Base-by-base conservation (phyloP, 37 sponge, comb jelly and placozoan species). In the Haliclona indistincta region DNA sequence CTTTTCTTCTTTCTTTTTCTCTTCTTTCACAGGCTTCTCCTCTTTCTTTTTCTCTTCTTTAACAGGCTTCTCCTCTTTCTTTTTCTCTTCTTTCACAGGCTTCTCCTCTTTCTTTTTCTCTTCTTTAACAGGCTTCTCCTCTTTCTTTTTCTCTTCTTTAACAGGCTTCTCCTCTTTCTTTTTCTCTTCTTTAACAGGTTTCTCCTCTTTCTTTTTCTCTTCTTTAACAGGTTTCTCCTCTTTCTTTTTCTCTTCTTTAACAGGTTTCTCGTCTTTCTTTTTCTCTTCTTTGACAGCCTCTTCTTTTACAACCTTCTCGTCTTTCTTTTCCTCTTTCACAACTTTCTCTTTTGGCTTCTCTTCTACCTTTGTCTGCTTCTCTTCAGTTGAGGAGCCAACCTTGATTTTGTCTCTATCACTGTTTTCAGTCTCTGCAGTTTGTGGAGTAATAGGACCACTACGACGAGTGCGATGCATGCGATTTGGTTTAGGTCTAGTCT, bases 401-500 rank as follows among this genome's bases (percentile, higher is more conserved):
- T 13, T 29, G 29, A 38, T 64, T 22, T 5, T 11, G 61, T 30
- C n/a, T 58, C 61, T 58, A 29, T 58, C 61, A 58, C 61, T 20
- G 61, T 30, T 30, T 58, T 58, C 61, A 58, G n/a, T n/a, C n/a
- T n/a, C n/a, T n/a, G n/a, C n/a, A n/a, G n/a, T n/a, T n/a, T n/a
- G n/a, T n/a, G n/a, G n/a, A n/a, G n/a, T n/a, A n/a, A n/a, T n/a
- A n/a, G n/a, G n/a, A n/a, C n/a, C n/a, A 55, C 17, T 19, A 19
- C 65, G 23, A 7, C 70, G 47, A 29, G 37, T 34, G 35, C 63
- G 26, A 41, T 85, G 85, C 63, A 77, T 13, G 13, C 89, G 74
- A 4, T 79, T 74, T 17, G 89, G 85, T 42, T 83, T 83, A 0
- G 89, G 89, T 0, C 89, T 44, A 0, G 68, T 51, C 70, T 89